A percentile compares a stretch with the other conserved stretches of the same genome.
Conservation (phyloP, 92 coral and sea anemone species). For the Epizoanthus scotinus region DNA sequence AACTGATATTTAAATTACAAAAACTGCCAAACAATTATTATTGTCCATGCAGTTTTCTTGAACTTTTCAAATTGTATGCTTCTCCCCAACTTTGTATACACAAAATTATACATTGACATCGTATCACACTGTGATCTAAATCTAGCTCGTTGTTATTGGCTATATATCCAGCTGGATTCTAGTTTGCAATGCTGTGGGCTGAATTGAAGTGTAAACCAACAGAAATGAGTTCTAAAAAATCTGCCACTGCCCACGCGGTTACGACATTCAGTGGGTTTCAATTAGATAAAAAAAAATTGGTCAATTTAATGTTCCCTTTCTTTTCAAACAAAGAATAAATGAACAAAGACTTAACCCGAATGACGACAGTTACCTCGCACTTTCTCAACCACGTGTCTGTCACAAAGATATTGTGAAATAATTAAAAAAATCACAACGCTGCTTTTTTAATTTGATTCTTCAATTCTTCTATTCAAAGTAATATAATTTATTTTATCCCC, state of each 20-base stretch:
- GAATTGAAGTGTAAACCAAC: not conserved
- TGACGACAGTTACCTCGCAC: not conserved
- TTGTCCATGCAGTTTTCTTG: too few species aligned
- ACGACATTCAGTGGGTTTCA: not conserved
- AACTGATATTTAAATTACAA: too few species aligned
- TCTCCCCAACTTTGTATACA: not conserved
- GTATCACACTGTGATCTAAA: not conserved
- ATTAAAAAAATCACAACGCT: too few species aligned
- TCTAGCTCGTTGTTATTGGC: not conserved
- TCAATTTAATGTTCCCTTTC: not conserved
- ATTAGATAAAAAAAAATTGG: constrained; percentile 1
- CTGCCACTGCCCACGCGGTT: constrained; percentile 26
- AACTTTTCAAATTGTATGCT: not conserved
- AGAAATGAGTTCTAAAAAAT: not conserved
- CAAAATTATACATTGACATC: not conserved
- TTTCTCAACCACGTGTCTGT: not conserved
- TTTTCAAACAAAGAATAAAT: not conserved
- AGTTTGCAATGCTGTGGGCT: not conserved
- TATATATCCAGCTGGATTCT: constrained; percentile 8
- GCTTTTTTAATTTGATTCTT: too few species aligned
- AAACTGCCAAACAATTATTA: too few species aligned
- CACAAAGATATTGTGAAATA: not conserved
- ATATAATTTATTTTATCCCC: too few species aligned
- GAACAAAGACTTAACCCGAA: not conserved
- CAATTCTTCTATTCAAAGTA: too few species aligned